Percentiles rank a stretch among this genome's conserved stretches.
These are phyloP conservation scores for Maccullochella peelii DNA, from an alignment of 2,113 vertebrate species.

Conservation along the genomic window DNA sequence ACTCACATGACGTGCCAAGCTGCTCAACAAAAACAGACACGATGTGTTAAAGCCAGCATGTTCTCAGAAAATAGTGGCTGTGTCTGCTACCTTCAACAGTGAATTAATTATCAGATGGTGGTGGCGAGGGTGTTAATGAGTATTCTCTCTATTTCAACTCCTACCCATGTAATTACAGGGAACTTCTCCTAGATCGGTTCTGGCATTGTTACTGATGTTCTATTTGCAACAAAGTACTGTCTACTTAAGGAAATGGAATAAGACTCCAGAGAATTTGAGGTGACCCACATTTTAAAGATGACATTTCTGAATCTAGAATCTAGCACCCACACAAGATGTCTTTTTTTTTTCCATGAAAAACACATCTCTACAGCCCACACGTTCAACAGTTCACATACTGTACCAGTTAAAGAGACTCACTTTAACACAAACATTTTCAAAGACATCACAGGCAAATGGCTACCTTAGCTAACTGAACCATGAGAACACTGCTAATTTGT, in stretches of 20 bases:
- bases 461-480: background rate
- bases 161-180: slow-evolving; percentile 46
- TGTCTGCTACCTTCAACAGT: slow-evolving; percentile 60
- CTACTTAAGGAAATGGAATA: slow-evolving; percentile 66
- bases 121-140: slow-evolving; percentile 71
- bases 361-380: slow-evolving; percentile 11
- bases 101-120: slow-evolving; percentile 76
- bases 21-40: slow-evolving; percentile 32
- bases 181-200: slow-evolving; percentile 29
- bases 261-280: slow-evolving; percentile 45
- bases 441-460: background rate
- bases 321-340: background rate
- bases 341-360: slow-evolving; percentile 4
- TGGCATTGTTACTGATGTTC: slow-evolving; percentile 40
- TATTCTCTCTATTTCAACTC: slow-evolving; percentile 58
- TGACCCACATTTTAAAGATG: slow-evolving; percentile 58
- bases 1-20: slow-evolving; percentile 20
- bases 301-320: slow-evolving; percentile 38
- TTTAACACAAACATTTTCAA: background rate
- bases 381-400: background rate
- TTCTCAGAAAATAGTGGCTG: slow-evolving; percentile 46
- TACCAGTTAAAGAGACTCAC: background rate
- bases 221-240: slow-evolving; percentile 47
- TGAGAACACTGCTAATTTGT: background rate
- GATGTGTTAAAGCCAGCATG: slow-evolving; percentile 42